Conservation (phyloP, 2,888 invertebrate species). For the Deilephila porcellus region DNA sequence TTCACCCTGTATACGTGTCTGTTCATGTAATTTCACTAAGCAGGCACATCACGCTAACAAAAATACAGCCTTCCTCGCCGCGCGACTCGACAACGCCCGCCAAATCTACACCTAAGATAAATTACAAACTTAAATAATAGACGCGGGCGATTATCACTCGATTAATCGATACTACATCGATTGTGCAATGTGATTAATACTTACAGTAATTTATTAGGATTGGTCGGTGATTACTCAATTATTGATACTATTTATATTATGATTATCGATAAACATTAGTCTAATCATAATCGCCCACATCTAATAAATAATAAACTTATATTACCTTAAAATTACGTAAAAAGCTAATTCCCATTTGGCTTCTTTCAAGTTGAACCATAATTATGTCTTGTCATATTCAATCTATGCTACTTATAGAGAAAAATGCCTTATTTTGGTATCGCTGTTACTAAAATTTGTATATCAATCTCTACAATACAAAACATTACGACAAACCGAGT, state of each 20-base stretch:
- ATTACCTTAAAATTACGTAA: slow-evolving; percentile 57
- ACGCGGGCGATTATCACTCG: slow-evolving; percentile 33
- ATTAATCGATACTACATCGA: slow-evolving; percentile 2
- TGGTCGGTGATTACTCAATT: slow-evolving; percentile 1
- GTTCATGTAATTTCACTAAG: slow-evolving; percentile 65
- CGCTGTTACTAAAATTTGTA: slow-evolving; percentile 66
- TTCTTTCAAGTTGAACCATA: slow-evolving; percentile 84
- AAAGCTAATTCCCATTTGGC: slow-evolving; percentile 82
- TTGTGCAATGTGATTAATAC: slow-evolving; percentile 7
- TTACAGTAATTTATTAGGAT: background rate
- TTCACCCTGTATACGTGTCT: background rate
- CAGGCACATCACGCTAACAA: slow-evolving; percentile 76
- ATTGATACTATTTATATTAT: background rate
- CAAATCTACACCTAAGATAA: slow-evolving; percentile 41
- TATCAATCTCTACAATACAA: slow-evolving; percentile 47
- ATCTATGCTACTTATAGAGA: slow-evolving; percentile 57
- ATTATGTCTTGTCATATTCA: slow-evolving; percentile 79
- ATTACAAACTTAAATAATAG: slow-evolving; percentile 29
- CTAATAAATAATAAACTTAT: slow-evolving; percentile 43
- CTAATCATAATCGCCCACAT: slow-evolving; percentile 32
- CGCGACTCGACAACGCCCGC: slow-evolving; percentile 46
- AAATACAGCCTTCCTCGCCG: slow-evolving; percentile 62
- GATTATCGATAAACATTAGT: background rate
- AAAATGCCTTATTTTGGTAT: slow-evolving; percentile 80
- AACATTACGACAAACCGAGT: slow-evolving; percentile 47